Evolutionary conservation across 2,797 vertebrate species (phyloP), one percentile per base, ranked within the genome.

Genomic region (Clarias pachynema): DNA sequence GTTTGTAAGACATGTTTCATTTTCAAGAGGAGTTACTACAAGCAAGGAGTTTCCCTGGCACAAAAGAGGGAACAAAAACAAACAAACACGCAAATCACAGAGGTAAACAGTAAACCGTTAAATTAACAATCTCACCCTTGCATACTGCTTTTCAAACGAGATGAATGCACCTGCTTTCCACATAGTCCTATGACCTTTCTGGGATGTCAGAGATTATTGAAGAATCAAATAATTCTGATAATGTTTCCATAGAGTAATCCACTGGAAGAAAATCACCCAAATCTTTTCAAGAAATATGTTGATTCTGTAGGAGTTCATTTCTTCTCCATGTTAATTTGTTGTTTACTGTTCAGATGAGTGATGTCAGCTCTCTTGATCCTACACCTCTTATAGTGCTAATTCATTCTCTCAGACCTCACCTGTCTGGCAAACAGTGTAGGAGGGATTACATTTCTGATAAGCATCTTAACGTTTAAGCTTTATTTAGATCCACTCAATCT

Each of bases 391-490:
- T 73, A 75, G 31, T 83, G 20, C 68, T 69, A 68, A 15, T 49
- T 40, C 63, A 49, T 65, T 22, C 79, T 73, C n/a, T 78, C 74
- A 22, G 63, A 65, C 79, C 57, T 60, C 62, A 49, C 77, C 69
- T 53, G 34, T 83, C 86, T 77, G 14, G 14, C n/a, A 60, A 7
- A 60, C 18, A 73, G 59, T 83, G 75, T 59, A 82, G 84, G 86
- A 86, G 26, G 87, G 90, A 91, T 92, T 88, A 92, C 83, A 73
- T 53, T 74, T 87, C 90, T 92, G 90, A 93, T 90, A 90, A 92
- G 92, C 89, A 77, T 78, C 88, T 62, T 93, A 94, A 95, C 94
- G 93, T 91, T 59, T 57, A 69, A 72, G 75, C 89, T 92, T 86
- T 89, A 90, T 90, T 88, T 81, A 89, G 81, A 57, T 73, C 75